These are phyloP conservation scores for Hippocampus comes DNA, from an alignment of 2,113 vertebrate species.

Conservation along the genomic window DNA sequence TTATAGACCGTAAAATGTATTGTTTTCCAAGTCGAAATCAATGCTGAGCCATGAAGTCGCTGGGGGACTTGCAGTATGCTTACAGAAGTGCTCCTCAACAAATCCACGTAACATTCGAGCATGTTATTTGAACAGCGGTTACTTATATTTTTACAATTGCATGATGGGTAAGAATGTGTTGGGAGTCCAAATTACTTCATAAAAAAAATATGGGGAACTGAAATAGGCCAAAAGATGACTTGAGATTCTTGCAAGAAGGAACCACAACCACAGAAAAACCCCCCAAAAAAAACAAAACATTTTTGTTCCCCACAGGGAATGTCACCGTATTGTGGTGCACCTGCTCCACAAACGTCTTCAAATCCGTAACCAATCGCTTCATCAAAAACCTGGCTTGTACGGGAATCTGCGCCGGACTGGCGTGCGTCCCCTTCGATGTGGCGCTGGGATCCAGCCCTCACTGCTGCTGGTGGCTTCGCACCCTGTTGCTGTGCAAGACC, in stretches of 20 bases:
- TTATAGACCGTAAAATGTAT: not conserved
- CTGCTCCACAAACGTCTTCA: slow-evolving; percentile 88
- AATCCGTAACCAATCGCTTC: slow-evolving; percentile 91
- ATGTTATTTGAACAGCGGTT: not conserved
- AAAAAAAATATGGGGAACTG: not conserved
- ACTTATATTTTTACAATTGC: not conserved
- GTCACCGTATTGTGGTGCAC: slow-evolving; percentile 91
- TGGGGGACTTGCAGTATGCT: not conserved
- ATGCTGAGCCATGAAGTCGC: not conserved
- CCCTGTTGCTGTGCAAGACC: slow-evolving; percentile 85
- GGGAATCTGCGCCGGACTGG: slow-evolving; percentile 88
- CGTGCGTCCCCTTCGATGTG: slow-evolving; percentile 95
- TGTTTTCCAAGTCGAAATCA: not conserved
- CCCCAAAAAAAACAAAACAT: not conserved
- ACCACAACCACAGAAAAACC: too few species aligned
- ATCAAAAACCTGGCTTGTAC: slow-evolving; percentile 95
- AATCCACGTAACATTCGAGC: not conserved
- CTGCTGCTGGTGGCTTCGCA: slow-evolving; percentile 94
- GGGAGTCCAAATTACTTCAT: not conserved
- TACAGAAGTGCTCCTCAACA: not conserved
- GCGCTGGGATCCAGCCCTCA: slow-evolving; percentile 84
- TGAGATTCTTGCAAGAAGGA: too few species aligned
- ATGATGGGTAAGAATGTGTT: not conserved
- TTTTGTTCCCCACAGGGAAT: slow-evolving; percentile 77
- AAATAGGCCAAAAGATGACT: too few species aligned